phyloP scores from a whole-genome alignment of 1,140 invertebrate genomes.

The Ips typographus region DNA sequence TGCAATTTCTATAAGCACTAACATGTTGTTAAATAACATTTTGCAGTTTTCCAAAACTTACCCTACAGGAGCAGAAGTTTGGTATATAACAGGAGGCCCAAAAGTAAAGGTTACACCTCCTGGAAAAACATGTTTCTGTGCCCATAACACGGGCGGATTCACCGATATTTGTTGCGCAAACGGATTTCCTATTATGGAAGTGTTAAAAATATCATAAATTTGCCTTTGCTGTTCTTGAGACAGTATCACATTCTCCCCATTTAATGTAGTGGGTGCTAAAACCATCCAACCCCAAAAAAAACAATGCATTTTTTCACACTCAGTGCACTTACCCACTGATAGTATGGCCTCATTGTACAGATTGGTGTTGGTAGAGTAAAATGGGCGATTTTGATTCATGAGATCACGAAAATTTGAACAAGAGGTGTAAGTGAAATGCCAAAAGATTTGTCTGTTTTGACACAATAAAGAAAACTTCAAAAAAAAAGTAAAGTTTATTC shows the following conservation, averaged over 20 bases:
- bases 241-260: constrained; percentile 39
- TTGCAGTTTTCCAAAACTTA: constrained; percentile 9
- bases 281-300: background rate
- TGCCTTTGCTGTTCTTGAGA: constrained; percentile 42
- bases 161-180: background rate
- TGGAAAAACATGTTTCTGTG: constrained; percentile 34
- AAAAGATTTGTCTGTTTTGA: background rate
- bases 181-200: constrained; percentile 30
- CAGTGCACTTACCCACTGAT: constrained; percentile 29
- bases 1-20: constrained; percentile 2
- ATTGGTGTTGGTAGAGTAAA: constrained; percentile 39
- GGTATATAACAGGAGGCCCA: constrained; percentile 6
- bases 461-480: background rate
- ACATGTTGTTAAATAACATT: background rate
- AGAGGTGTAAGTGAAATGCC: background rate
- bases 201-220: constrained; percentile 39
- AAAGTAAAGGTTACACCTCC: constrained; percentile 38
- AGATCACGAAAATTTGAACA: constrained; percentile 25
- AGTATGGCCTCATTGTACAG: constrained; percentile 36
- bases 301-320: background rate
- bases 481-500: background rate
- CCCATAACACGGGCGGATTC: constrained; percentile 10
- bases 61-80: background rate
- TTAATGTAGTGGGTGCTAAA: constrained; percentile 35
- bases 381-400: constrained; percentile 43